Base-by-base conservation (phyloP, 1,140 invertebrate genomes). In the Nomia melanderi region DNA sequence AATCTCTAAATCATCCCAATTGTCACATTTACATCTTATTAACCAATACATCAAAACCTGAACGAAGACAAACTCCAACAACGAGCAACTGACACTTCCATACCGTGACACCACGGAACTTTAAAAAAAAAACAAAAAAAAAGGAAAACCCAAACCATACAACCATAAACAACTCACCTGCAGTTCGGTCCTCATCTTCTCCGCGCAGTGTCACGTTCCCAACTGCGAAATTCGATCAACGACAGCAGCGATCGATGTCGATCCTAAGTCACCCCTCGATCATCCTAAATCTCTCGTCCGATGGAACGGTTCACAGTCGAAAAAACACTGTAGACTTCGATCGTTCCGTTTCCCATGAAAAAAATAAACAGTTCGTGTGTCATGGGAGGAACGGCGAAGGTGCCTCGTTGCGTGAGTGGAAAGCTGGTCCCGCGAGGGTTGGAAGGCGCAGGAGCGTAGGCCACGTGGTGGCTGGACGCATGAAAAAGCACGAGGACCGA, bases 401-500 rank as follows among this genome's bases (percentile, higher is more conserved):
- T 41, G 39, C 9, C 12, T 14, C 39, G 39, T 14, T 41, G 12
- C 12, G 4, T 14, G 39, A 0, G 12, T 4, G 39, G 11, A 41
- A 1, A 12, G 11, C n/a, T 17, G 39, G 2, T 47, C 17, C 25
- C 33, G 27, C 25, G 23, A 41, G 5, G 64, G 60, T 44, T 23
- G 56, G 33, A 56, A 33, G 6, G 62, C 14, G 27, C n/a, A 36
- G 29, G 33, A 14, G 20, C 23, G 71, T 9, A 31, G 59, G 33
- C 76, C 84, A 86, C 84, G 83, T 84, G 84, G 84, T 75, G 33
- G 39, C 31, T 23, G 73, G 14, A 72, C 66, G 74, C 63, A 64
- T 74, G 64, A 69, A n/a, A 70, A 36, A 56, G 36, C 60, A 33
- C 41, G 78, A 53, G 65, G 39, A 60, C 29, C 31, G 54, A 57